Conservation (phyloP, 2,888 invertebrate species). For the Byasa hedistus region DNA sequence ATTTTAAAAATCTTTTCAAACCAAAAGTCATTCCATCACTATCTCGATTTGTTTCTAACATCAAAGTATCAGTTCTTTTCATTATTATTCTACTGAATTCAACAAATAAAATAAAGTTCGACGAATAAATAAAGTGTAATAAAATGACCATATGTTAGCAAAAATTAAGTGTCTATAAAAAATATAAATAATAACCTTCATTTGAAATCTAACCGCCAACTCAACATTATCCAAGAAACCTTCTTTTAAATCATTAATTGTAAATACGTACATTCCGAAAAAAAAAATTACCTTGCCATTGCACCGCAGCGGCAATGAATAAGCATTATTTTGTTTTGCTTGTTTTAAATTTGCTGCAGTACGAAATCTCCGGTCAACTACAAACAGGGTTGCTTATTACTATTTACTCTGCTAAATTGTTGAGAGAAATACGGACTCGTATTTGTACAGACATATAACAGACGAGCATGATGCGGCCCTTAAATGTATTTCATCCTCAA, state of each 20-base stretch:
- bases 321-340: neutral
- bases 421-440: conserved; percentile 3
- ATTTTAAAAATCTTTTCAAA: neutral
- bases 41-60: too few relatives aligned
- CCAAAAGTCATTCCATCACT: neutral
- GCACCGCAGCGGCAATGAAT: neutral
- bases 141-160: too few relatives aligned
- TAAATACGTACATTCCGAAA: neutral
- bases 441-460: conserved; percentile 4
- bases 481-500: neutral
- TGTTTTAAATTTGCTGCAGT: conserved; percentile 16
- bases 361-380: conserved; percentile 13
- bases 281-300: neutral
- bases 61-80: too few relatives aligned
- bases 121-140: too few relatives aligned
- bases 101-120: too few relatives aligned
- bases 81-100: too few relatives aligned
- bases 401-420: conserved; percentile 16
- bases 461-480: neutral
- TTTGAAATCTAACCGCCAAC: too few relatives aligned
- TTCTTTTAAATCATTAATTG: neutral
- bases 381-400: conserved; percentile 19
- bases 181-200: too few relatives aligned
- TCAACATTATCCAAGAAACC: too few relatives aligned
- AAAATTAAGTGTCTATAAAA: too few relatives aligned